These are phyloP conservation scores for Matsumurasca onukii DNA, from an alignment of 1,140 invertebrate species.

Conservation along the genomic window DNA sequence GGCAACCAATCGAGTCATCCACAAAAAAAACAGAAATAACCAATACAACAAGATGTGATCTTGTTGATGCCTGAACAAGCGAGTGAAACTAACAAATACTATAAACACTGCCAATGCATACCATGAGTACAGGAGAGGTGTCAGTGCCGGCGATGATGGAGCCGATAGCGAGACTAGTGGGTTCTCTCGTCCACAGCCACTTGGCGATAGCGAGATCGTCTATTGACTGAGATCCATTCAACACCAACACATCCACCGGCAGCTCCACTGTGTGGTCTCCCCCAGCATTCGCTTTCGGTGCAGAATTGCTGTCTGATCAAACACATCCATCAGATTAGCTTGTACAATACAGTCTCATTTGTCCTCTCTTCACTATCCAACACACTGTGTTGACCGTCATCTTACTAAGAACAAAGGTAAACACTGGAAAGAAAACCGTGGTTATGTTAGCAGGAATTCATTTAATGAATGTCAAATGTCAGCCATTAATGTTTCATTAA, in stretches of 20 bases:
- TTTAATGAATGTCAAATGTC: too few relatives aligned
- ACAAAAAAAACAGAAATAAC: too few relatives aligned
- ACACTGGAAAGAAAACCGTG: too few relatives aligned
- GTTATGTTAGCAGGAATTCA: too few relatives aligned
- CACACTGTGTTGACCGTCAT: not conserved
- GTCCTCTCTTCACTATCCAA: not conserved
- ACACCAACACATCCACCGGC: conserved; percentile 70
- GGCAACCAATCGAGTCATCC: too few relatives aligned
- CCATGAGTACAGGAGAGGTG: conserved; percentile 72
- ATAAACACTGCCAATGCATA: too few relatives aligned
- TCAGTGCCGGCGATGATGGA: conserved; percentile 73
- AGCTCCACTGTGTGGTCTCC: conserved; percentile 76
- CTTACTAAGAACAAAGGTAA: not conserved
- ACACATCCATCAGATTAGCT: too few relatives aligned
- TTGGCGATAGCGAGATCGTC: conserved; percentile 86
- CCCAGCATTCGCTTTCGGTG: conserved; percentile 85
- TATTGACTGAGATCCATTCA: conserved; percentile 83
- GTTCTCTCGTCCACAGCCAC: conserved; percentile 82
- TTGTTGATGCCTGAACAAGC: too few relatives aligned
- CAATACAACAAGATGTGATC: too few relatives aligned
- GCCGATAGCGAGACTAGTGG: conserved; percentile 80
- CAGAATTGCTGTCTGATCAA: conserved; percentile 78
- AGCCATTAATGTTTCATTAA: too few relatives aligned
- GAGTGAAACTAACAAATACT: too few relatives aligned
- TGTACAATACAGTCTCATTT: too few relatives aligned